Evolutionary conservation across 2,888 invertebrate genomes (phyloP).

Genomic region (Chalcis sispes): DNA sequence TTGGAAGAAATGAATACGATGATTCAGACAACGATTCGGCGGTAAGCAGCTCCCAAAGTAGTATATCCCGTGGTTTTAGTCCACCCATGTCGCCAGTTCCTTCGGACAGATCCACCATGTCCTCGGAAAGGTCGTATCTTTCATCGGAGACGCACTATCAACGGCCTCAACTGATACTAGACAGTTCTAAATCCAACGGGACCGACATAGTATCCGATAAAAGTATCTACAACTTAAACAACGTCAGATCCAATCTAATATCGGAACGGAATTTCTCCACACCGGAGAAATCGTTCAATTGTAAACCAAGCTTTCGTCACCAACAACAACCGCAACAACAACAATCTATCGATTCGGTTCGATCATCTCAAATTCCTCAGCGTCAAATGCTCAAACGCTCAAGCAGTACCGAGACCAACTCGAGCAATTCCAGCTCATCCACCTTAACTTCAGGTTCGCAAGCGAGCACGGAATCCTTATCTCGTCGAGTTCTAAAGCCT

Average conservation of each 20-base stretch:
- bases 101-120: constrained; percentile 77
- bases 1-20: constrained; percentile 76
- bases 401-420: constrained; percentile 85
- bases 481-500: constrained; percentile 84
- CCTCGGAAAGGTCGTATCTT: constrained; percentile 77
- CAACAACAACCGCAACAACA: constrained; percentile 43
- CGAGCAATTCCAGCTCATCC: constrained; percentile 84
- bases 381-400: constrained; percentile 80
- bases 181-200: constrained; percentile 65
- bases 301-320: constrained; percentile 68
- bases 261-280: constrained; percentile 57
- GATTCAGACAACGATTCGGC: constrained; percentile 93
- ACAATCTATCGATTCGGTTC: constrained; percentile 55
- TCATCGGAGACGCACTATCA: constrained; percentile 75
- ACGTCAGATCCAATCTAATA: constrained; percentile 42
- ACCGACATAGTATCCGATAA: constrained; percentile 47
- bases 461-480: constrained; percentile 76
- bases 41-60: constrained; percentile 89
- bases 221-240: constrained; percentile 41
- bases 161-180: constrained; percentile 76
- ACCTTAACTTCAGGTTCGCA: constrained; percentile 84
- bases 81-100: constrained; percentile 84
- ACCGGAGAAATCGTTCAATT: constrained; percentile 74
- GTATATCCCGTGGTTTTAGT: constrained; percentile 85
- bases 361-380: constrained; percentile 67